These are phyloP conservation scores for Apodemia zela DNA, from an alignment of 2,888 invertebrate species.

Conservation along the genomic window DNA sequence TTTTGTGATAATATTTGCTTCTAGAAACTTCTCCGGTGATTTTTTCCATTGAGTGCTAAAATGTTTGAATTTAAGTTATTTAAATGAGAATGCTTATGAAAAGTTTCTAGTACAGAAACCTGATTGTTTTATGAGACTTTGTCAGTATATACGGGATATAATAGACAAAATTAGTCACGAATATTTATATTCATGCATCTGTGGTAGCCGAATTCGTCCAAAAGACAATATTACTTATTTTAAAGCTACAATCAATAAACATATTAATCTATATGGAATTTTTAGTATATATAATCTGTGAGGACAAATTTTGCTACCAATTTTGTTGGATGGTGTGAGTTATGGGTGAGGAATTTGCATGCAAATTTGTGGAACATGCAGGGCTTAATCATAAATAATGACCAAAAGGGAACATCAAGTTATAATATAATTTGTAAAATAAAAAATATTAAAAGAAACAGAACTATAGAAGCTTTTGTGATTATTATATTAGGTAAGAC, in stretches of 20 bases:
- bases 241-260: conserved; percentile 20
- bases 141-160: neutral
- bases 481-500: too few species aligned
- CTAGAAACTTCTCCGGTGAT: neutral
- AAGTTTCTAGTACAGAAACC: neutral
- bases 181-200: conserved; percentile 41
- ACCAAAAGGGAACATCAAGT: too few species aligned
- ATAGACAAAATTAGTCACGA: conserved; percentile 5
- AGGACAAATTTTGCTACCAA: conserved; percentile 69
- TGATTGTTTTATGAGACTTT: neutral
- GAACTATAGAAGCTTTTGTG: too few species aligned
- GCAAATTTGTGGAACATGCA: neutral
- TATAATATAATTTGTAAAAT: too few species aligned
- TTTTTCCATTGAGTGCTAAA: conserved; percentile 5
- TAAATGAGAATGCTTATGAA: neutral
- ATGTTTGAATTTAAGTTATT: neutral
- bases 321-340: conserved; percentile 37
- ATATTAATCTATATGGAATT: conserved; percentile 18
- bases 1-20: too few species aligned
- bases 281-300: conserved; percentile 15
- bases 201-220: conserved; percentile 74
- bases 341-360: neutral
- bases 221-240: conserved; percentile 62
- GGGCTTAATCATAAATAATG: neutral
- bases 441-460: too few species aligned